phyloP scores from a whole-genome alignment of 2,888 invertebrate genomes.

The Spilarctia lutea region DNA sequence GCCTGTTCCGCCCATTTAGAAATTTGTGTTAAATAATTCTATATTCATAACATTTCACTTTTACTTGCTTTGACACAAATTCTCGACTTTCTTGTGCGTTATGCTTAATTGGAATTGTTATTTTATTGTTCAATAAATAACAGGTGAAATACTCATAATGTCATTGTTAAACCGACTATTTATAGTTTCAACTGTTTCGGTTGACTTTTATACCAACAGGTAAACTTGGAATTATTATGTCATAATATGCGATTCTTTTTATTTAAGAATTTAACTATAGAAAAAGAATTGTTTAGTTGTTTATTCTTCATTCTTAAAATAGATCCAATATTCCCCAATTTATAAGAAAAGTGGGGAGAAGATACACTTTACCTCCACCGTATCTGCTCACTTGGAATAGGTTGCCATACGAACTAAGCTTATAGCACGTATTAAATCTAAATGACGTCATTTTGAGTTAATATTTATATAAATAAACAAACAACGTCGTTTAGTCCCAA shows the following conservation, averaged over 20 bases:
- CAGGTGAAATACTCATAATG: slow-evolving; percentile 9
- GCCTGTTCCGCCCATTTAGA: slow-evolving; percentile 40
- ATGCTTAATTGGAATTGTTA: slow-evolving; percentile 19
- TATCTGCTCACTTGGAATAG: no score
- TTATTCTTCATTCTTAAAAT: no score
- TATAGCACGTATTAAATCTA: neutral
- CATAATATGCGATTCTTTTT: no score
- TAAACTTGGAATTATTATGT: neutral
- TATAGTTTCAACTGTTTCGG: neutral
- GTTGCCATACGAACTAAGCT: neutral
- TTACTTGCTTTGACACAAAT: slow-evolving; percentile 45
- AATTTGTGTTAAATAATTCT: slow-evolving; percentile 38
- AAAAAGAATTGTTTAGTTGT: no score
- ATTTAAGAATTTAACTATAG: neutral
- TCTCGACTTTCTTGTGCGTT: slow-evolving; percentile 37
- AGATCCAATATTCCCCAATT: no score
- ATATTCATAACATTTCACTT: slow-evolving; percentile 51
- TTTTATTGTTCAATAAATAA: slow-evolving; percentile 12
- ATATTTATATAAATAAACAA: no score
- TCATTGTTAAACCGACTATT: neutral
- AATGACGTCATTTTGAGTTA: neutral
- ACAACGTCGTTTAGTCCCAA: no score
- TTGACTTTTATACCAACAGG: neutral
- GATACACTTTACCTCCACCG: no score
- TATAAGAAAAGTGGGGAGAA: no score